Conservation (phyloP, 2,797 vertebrate genomes). For the Neomorphus geoffroyi region DNA sequence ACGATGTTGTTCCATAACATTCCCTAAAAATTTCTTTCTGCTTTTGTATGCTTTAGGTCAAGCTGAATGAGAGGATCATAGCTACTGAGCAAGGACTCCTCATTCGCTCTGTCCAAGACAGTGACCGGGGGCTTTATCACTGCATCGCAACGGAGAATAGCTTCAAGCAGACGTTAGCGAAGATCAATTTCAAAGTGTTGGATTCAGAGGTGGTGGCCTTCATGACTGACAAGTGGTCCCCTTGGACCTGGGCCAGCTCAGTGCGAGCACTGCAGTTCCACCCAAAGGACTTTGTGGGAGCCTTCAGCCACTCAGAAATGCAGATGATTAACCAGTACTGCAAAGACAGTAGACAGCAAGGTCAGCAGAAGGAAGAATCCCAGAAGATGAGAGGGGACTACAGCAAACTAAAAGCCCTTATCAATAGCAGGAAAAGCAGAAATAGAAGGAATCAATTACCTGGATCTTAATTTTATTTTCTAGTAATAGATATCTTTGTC, state of each 20-base stretch:
- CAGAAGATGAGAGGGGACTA: conserved; percentile 88
- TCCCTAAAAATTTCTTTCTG: background rate
- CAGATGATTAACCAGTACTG: conserved; percentile 94
- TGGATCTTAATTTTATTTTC: conserved; percentile 76
- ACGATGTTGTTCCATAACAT: background rate
- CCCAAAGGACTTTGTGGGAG: conserved; percentile 86
- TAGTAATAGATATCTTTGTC: background rate
- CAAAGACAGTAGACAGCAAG: conserved; percentile 90
- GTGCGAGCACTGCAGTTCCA: conserved; percentile 80
- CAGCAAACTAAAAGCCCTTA: conserved; percentile 92
- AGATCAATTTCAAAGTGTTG: conserved; percentile 92
- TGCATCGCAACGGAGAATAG: conserved; percentile 93
- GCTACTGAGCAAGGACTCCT: conserved; percentile 93
- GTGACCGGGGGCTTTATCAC: conserved; percentile 93
- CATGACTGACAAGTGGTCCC: conserved; percentile 88
- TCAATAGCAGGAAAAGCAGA: conserved; percentile 93
- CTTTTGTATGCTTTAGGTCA: conserved; percentile 81
- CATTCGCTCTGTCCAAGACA: conserved; percentile 88
- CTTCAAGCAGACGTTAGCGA: conserved; percentile 95
- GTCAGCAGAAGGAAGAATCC: conserved; percentile 75
- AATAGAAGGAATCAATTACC: conserved; percentile 91
- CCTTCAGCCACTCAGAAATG: conserved; percentile 89
- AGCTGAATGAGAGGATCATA: conserved; percentile 90
- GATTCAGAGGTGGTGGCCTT: conserved; percentile 85
- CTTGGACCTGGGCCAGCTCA: conserved; percentile 87